Evolutionary conservation across 2,888 invertebrate species (phyloP), one percentile per base, ranked within the genome.

Genomic region (Brachyptera putata): DNA sequence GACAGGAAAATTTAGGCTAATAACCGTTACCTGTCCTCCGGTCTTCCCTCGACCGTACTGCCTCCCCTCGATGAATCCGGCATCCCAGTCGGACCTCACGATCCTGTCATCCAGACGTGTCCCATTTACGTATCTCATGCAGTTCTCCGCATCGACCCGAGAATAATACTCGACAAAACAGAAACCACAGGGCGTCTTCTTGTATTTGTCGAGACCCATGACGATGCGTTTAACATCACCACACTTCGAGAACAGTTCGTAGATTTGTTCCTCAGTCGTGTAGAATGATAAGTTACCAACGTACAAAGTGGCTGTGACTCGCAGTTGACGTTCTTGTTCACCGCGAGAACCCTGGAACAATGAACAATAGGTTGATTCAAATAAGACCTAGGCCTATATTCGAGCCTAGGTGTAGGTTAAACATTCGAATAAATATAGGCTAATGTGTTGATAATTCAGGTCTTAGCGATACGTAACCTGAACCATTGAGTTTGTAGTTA

Each of bases 111-210:
- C 99, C 56, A 99, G 78, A 67, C 96, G 81, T 0, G 98, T 98
- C 1, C 96, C 96, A 78, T 98, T 98, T 34, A 99, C 83, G 73
- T 92, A 99, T 67, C 95, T 83, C 85, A 91, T 87, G 72, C 90
- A 87, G 67, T 85, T 80, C 73, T 92, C 91, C 1, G 89, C 84
- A 74, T 91, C 91, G 0, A 69, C 69, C 68, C 91, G 80, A 18
- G 76, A 76, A 70, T 91, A 92, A 59, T 71, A 99, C 80, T 99
- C 99, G 1, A 99, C 87, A 76, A 99, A 99, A 74, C 98, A 99
- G 75, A 99, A 99, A 1, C 99, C 99, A 78, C 99, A 99, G 0
- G 99, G 99, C 0, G 98, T 99, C 75, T 97, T 98, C 71, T 91
- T 94, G 73, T 91, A 93, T 53, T 53, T 53, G 53, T 53, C 53